These are phyloP conservation scores for Trinorchestia longiramus DNA, from an alignment of 1,140 invertebrate species.

Conservation along the genomic window DNA sequence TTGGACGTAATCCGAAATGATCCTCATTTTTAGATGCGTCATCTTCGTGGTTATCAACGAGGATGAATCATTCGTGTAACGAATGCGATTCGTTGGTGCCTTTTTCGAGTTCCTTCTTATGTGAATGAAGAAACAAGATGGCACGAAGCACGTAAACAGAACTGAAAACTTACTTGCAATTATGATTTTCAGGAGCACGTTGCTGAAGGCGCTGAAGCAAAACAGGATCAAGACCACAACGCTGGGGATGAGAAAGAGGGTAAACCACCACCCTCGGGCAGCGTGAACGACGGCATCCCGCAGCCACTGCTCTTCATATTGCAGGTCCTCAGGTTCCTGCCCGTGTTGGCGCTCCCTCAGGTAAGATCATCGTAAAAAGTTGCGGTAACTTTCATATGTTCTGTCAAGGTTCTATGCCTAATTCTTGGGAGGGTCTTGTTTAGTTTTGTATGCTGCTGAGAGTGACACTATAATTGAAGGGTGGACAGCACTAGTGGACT, in stretches of 20 bases:
- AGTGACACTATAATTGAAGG: no score
- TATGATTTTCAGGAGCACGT: constrained; percentile 68
- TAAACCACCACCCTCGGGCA: not conserved
- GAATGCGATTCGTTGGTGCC: not conserved
- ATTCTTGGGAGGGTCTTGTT: not conserved
- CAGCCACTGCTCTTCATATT: constrained; percentile 73
- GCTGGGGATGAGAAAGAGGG: not conserved
- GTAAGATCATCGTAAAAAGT: not conserved
- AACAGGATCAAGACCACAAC: not conserved
- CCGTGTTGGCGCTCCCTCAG: constrained; percentile 88
- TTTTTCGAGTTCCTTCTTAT: not conserved
- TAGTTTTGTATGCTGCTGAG: no score
- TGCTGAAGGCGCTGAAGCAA: not conserved
- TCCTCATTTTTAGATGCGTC: not conserved
- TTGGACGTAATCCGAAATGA: not conserved
- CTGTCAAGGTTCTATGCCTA: not conserved
- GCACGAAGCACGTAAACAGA: no score
- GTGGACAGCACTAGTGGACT: no score
- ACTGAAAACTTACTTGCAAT: no score
- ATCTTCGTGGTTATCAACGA: not conserved
- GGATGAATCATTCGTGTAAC: not conserved
- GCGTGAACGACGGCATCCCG: not conserved
- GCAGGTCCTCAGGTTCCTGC: constrained; percentile 84
- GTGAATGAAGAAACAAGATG: not conserved
- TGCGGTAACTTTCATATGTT: not conserved